Percentiles rank a stretch among this genome's conserved stretches.
Conservation (phyloP, 2,113 vertebrate species). For the Eurystomus gularis region DNA sequence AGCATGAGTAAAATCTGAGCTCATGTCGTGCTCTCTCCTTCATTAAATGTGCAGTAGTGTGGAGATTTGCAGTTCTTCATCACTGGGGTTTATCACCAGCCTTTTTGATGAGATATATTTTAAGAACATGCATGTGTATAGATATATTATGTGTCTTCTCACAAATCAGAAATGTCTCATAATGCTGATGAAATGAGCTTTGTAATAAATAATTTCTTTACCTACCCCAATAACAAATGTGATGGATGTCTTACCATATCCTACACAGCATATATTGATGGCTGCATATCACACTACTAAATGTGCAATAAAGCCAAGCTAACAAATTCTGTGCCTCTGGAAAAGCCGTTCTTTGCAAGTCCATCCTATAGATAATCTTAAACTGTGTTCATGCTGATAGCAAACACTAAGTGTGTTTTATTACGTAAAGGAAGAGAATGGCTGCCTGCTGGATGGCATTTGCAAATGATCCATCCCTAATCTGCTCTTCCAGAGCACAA, state of each 20-base stretch:
- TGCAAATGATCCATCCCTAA: constrained; percentile 9
- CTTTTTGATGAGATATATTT: not conserved
- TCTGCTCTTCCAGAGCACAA: not conserved
- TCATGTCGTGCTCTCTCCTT: not conserved
- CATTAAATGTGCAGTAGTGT: not conserved
- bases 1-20: not conserved
- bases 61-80: not conserved
- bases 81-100: not conserved
- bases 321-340: not conserved
- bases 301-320: not conserved
- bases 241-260: not conserved
- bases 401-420: not conserved
- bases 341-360: not conserved
- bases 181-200: not conserved
- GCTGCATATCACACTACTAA: not conserved
- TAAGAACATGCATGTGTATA: not conserved
- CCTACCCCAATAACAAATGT: not conserved
- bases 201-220: not conserved
- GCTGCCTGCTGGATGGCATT: not conserved
- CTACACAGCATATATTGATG: not conserved
- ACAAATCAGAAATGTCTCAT: not conserved
- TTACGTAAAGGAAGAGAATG: not conserved
- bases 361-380: not conserved
- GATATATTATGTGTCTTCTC: not conserved
- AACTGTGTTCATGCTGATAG: not conserved